phyloP scores from a whole-genome alignment of 1,140 invertebrate genomes.

The Nymphalis io region DNA sequence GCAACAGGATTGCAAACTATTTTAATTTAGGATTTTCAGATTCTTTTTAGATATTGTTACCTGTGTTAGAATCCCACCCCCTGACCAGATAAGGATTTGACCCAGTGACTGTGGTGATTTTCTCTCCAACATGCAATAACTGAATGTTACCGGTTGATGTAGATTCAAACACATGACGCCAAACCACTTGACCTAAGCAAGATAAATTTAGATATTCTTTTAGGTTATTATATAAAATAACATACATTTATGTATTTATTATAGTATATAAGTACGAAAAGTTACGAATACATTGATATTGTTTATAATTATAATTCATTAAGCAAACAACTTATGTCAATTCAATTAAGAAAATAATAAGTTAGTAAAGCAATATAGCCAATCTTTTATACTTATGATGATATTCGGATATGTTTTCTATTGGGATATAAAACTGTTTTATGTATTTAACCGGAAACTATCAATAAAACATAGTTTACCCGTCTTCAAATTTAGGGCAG shows the following conservation, averaged over 20 bases:
- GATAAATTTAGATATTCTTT: conserved; percentile 5
- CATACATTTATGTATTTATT: too few species aligned
- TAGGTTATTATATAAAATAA: neutral
- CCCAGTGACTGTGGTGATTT: conserved; percentile 88
- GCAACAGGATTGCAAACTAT: too few species aligned
- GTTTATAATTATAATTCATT: neutral
- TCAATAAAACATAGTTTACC: conserved; percentile 79
- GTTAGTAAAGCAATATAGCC: neutral
- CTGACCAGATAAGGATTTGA: conserved; percentile 87
- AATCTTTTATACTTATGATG: neutral
- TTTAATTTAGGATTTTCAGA: too few species aligned
- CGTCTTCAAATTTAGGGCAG: conserved; percentile 90
- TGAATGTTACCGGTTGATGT: conserved; percentile 83
- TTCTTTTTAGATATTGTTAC: conserved; percentile 52
- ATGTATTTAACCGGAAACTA: conserved; percentile 39
- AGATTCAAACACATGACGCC: conserved; percentile 90
- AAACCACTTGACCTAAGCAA: conserved; percentile 86
- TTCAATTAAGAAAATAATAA: neutral
- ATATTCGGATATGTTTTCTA: neutral
- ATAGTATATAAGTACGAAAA: too few species aligned
- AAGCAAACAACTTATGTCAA: neutral
- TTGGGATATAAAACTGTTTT: neutral
- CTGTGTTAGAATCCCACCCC: conserved; percentile 88
- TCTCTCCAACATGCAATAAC: conserved; percentile 83
- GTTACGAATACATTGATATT: too few species aligned